Percentiles rank a stretch among this genome's conserved stretches.
Conservation (phyloP, 2,113 vertebrate genomes). For the Oxyura jamaicensis region DNA sequence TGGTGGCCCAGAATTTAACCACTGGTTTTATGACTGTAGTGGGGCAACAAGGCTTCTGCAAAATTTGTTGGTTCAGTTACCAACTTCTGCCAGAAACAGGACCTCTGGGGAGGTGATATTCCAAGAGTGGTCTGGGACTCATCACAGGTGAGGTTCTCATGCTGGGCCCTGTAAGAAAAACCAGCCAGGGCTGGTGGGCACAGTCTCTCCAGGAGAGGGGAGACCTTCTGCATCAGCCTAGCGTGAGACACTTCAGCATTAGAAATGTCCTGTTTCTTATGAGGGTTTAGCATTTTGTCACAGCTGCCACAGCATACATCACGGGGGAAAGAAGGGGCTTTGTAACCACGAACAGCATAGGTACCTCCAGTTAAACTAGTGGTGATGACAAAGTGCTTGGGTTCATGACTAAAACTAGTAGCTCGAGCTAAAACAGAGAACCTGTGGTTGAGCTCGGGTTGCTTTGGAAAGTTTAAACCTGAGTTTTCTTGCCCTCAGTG, state of each 20-base stretch:
- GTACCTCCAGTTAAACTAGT: background rate
- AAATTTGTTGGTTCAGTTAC: background rate
- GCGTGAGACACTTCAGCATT: background rate
- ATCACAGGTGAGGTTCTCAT: accelerated
- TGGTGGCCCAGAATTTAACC: no score
- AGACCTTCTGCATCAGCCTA: background rate
- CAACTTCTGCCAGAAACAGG: background rate
- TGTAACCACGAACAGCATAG: background rate
- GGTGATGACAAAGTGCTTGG: background rate
- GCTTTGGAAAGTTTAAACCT: background rate
- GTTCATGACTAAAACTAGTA: background rate
- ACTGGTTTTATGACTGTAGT: background rate
- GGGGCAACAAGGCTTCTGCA: background rate
- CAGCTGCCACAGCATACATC: background rate
- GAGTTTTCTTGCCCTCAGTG: background rate
- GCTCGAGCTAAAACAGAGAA: background rate
- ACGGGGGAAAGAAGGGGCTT: background rate
- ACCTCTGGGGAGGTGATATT: background rate
- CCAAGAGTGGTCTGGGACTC: accelerated
- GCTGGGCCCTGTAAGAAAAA: background rate
- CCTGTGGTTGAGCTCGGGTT: background rate
- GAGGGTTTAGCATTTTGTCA: background rate
- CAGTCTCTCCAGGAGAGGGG: accelerated
- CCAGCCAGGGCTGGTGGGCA: background rate
- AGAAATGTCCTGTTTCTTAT: background rate